Percentiles rank a stretch among this genome's conserved stretches.
Conservation (phyloP, 2,113 vertebrate species). For the Dicentrarchus labrax region DNA sequence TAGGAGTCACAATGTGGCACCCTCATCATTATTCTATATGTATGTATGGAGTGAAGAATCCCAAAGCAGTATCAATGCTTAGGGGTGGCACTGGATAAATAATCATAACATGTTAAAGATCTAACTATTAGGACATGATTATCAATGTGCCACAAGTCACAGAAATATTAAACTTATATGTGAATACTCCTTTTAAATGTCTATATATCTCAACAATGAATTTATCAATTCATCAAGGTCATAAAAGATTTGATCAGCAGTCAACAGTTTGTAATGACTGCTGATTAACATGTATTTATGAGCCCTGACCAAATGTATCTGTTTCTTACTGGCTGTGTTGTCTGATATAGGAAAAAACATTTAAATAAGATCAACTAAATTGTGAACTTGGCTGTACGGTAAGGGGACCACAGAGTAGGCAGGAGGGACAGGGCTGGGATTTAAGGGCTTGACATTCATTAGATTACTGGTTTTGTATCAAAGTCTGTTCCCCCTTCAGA, state of each 20-base stretch:
- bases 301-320: neutral
- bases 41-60: neutral
- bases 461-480: too few relatives aligned
- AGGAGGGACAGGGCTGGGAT: too few relatives aligned
- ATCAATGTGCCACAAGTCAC: neutral
- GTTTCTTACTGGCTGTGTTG: too few relatives aligned
- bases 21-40: neutral
- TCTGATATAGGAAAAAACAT: too few relatives aligned
- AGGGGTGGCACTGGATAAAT: neutral
- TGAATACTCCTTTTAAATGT: neutral
- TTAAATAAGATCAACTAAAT: too few relatives aligned
- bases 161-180: neutral
- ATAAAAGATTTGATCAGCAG: neutral
- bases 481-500: too few relatives aligned
- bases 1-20: neutral
- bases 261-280: neutral
- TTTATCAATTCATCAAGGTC: too few relatives aligned
- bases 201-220: neutral
- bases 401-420: too few relatives aligned
- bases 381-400: too few relatives aligned
- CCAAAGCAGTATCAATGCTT: neutral
- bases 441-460: too few relatives aligned
- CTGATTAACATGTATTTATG: neutral
- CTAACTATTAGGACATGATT: neutral
- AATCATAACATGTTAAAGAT: neutral